Percentiles rank a stretch among this genome's conserved stretches.
Conservation (phyloP, 2,888 invertebrate species). For the Nymphalis polychloros region DNA sequence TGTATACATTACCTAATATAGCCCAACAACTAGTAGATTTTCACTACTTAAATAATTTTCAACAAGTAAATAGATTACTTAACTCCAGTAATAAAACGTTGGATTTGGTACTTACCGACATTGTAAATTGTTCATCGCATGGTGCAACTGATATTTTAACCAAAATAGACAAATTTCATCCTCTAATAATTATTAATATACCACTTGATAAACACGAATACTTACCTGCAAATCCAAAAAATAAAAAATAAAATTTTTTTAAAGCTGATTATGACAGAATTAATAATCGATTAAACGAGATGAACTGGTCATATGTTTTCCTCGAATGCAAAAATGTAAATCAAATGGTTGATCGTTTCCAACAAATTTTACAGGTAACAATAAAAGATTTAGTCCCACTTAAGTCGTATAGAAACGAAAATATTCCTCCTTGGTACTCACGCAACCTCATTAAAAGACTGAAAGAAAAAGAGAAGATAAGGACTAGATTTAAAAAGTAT, state of each 20-base stretch:
- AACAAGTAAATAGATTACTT: too few species aligned
- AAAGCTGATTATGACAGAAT: conserved; percentile 3
- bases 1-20: too few species aligned
- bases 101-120: too few species aligned
- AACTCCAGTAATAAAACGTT: too few species aligned
- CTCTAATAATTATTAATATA: not conserved
- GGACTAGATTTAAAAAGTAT: too few species aligned
- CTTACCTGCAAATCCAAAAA: not conserved
- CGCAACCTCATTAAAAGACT: conserved; percentile 5
- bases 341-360: conserved; percentile 4
- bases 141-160: too few species aligned
- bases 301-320: too few species aligned
- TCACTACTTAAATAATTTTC: too few species aligned
- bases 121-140: too few species aligned
- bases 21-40: too few species aligned
- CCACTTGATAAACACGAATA: not conserved
- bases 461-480: conserved; percentile 4
- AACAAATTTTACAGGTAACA: conserved; percentile 3
- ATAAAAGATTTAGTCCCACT: conserved; percentile 6
- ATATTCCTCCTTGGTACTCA: conserved; percentile 6
- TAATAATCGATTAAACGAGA: not conserved
- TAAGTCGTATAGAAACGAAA: conserved; percentile 4
- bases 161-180: too few species aligned
- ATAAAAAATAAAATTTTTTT: not conserved
- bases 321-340: conserved; percentile 2